Base-by-base conservation (phyloP, 1,140 invertebrate genomes). In the Sitophilus oryzae region DNA sequence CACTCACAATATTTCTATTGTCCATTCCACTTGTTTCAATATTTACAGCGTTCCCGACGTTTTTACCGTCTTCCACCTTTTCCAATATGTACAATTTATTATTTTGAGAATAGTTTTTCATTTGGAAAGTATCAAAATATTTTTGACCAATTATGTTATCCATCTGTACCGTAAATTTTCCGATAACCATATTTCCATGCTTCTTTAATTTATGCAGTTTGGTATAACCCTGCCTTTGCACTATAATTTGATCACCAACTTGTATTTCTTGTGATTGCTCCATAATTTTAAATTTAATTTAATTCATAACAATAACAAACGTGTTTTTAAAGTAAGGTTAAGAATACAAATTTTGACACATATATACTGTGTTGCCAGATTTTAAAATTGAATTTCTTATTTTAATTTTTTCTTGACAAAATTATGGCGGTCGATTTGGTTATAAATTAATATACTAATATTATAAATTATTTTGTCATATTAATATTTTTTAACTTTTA, bases 1-100 rank as follows among this genome's bases (percentile, higher is more conserved):
- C 84, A 66, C 93, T 91, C 6, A 78, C 74, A 35, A 96, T 87
- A 42, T 86, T 82, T 59, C 93, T 77, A 70, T 97, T 97, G 66
- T 96, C 93, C 38, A 71, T 74, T 2, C 87, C 87, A 56, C 76
- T 80, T 62, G 71, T 64, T 66, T 77, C 77, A 53, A 76, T 78
- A 55, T 71, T 76, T 35, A 81, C 68, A 61, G 75, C 73, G 45
- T 78, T 74, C 48, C 71, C 74, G n/a, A 76, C 69, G 45, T 56
- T 65, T 2, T 66, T 55, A 45, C 71, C 66, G 43, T 78, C 71
- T 15, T 77, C 71, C 59, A 79, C 77, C 53, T 76, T 59, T 58
- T 80, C 77, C 43, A 88, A 71, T 1, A 70, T 72, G 61, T 78
- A 84, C 14, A 77, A 69, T 42, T 78, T 77, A 61, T 81, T 82